Percentiles rank a stretch among this genome's conserved stretches.
Evolutionary conservation across 2,797 vertebrate species (phyloP).

Genomic region (Oreonectes daqikongensis): DNA sequence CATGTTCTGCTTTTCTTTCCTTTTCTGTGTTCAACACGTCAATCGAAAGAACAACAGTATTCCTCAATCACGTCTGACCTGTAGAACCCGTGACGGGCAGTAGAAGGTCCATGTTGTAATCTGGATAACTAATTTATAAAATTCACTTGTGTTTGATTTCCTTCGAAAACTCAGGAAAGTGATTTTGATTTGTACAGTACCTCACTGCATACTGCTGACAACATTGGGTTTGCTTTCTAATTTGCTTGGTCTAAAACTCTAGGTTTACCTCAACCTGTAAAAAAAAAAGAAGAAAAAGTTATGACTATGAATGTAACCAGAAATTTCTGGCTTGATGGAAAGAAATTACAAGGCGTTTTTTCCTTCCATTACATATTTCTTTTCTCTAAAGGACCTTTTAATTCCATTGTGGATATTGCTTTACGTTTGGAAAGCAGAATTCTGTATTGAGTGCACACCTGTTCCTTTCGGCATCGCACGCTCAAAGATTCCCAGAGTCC

Average conservation of each 20-base stretch:
- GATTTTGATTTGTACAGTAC: conserved; percentile 97
- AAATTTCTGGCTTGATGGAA: conserved; percentile 81
- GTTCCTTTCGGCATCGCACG: conserved; percentile 52
- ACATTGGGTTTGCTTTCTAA: conserved; percentile 87
- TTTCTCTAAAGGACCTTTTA: conserved; percentile 53
- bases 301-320: conserved; percentile 93
- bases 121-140: conserved; percentile 89
- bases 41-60: conserved; percentile 81
- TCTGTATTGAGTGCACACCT: conserved; percentile 35
- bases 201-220: conserved; percentile 91
- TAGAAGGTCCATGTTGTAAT: conserved; percentile 82
- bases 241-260: conserved; percentile 88
- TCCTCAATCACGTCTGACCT: conserved; percentile 92
- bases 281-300: conserved; percentile 82
- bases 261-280: conserved; percentile 91
- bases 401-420: no score
- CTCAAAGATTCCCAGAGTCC: conserved; percentile 26
- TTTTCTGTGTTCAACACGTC: conserved; percentile 83
- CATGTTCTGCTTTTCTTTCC: conserved; percentile 84
- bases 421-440: conserved; percentile 59
- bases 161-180: conserved; percentile 94
- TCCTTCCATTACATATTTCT: conserved; percentile 64
- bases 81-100: conserved; percentile 81
- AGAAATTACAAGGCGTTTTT: conserved; percentile 64
- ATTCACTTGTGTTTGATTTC: conserved; percentile 86